A percentile compares a stretch with the other conserved stretches of the same genome.
These are phyloP conservation scores for Spea multiplicata DNA, from an alignment of 2,113 vertebrate species.

Conservation along the genomic window DNA sequence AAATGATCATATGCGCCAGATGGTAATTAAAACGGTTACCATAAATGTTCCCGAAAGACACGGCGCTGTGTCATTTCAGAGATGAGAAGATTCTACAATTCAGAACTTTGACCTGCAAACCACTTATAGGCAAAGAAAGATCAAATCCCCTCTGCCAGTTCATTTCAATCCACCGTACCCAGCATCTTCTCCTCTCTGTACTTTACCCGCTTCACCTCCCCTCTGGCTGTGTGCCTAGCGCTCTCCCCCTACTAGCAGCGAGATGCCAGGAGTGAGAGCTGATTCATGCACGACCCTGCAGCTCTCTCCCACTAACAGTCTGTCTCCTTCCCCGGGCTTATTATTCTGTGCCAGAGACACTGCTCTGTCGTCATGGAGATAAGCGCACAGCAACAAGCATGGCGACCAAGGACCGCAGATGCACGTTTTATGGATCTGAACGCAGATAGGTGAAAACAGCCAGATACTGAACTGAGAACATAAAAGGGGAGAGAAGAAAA, in stretches of 20 bases:
- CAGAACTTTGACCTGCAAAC: too few species aligned
- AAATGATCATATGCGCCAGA: too few species aligned
- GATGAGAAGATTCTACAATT: too few species aligned
- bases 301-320: constrained; percentile 34
- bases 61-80: too few species aligned
- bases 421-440: background rate
- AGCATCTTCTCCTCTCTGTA: background rate
- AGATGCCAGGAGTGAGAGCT: constrained; percentile 29
- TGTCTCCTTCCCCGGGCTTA: constrained; percentile 33
- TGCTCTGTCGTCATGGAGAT: constrained; percentile 36
- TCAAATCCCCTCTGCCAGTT: too few species aligned
- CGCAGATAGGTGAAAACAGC: background rate
- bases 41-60: too few species aligned
- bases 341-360: constrained; percentile 22
- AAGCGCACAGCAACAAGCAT: constrained; percentile 25
- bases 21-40: too few species aligned
- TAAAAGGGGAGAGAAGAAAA: background rate
- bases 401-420: constrained; percentile 14
- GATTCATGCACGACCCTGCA: constrained; percentile 29
- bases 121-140: too few species aligned
- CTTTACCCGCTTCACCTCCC: background rate
- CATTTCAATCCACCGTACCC: background rate
- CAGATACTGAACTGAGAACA: background rate
- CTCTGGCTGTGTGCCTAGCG: background rate
- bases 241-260: background rate